These are phyloP conservation scores for Heliconius melpomene DNA, from an alignment of 1,140 invertebrate genomes.

Conservation along the genomic window DNA sequence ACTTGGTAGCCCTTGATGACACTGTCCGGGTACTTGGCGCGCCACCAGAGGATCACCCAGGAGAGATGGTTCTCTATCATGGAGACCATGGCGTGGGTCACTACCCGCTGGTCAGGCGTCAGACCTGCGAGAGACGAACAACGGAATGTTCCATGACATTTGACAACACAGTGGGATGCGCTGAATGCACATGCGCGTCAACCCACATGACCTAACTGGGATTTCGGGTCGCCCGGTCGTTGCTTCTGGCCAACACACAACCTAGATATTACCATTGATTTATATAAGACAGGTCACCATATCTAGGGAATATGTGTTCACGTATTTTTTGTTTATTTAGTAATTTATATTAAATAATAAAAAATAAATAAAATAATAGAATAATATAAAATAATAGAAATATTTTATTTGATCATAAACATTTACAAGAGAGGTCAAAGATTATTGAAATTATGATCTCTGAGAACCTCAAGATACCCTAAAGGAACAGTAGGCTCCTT, in stretches of 20 bases:
- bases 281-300: too few species aligned
- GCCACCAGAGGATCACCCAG: slow-evolving; percentile 94
- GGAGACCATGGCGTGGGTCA: slow-evolving; percentile 95
- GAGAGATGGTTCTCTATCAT: slow-evolving; percentile 97
- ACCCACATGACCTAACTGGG: slow-evolving; percentile 41
- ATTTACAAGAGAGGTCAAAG: too few species aligned
- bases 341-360: too few species aligned
- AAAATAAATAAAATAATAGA: too few species aligned
- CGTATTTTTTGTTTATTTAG: too few species aligned
- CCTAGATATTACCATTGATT: slow-evolving; percentile 1
- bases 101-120: slow-evolving; percentile 91
- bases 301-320: too few species aligned
- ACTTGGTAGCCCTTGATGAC: slow-evolving; percentile 94
- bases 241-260: slow-evolving; percentile 8
- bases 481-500: too few species aligned
- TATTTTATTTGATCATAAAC: too few species aligned
- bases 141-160: neutral
- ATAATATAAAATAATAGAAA: too few species aligned
- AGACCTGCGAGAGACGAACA: slow-evolving; percentile 76
- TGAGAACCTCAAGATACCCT: too few species aligned
- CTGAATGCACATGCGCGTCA: slow-evolving; percentile 61
- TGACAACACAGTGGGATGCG: slow-evolving; percentile 14
- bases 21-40: slow-evolving; percentile 91
- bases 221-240: slow-evolving; percentile 41
- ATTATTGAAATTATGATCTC: too few species aligned